phyloP scores from a whole-genome alignment of 1,140 invertebrate species.

The Centruroides sculpturatus region DNA sequence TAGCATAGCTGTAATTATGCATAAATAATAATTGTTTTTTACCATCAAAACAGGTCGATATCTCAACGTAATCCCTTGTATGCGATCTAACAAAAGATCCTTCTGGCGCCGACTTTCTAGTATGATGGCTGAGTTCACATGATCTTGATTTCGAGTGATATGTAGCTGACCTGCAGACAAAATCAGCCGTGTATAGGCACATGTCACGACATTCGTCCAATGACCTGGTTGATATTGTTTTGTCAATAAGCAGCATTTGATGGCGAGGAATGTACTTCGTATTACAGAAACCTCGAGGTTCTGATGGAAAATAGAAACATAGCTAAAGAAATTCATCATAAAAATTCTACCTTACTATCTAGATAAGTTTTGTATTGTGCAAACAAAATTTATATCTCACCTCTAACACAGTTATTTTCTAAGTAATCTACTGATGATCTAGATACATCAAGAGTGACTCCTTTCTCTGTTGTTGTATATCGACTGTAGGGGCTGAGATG shows the following conservation, averaged over 20 bases:
- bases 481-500: slow-evolving; percentile 78
- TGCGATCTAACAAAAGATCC: slow-evolving; percentile 6
- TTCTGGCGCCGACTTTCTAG: slow-evolving; percentile 6
- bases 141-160: slow-evolving; percentile 2
- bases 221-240: neutral
- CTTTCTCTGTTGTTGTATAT: slow-evolving; percentile 14
- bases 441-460: slow-evolving; percentile 6
- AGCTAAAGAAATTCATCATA: neutral
- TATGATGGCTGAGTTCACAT: slow-evolving; percentile 15
- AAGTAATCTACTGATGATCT: slow-evolving; percentile 25
- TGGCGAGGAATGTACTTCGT: slow-evolving; percentile 4
- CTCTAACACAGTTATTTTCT: slow-evolving; percentile 35
- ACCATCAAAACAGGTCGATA: slow-evolving; percentile 19
- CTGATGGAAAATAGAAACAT: neutral
- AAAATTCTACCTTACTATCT: neutral
- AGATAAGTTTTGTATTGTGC: too few species aligned
- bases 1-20: too few species aligned
- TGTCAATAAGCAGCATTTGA: slow-evolving; percentile 2
- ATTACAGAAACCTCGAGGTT: slow-evolving; percentile 14
- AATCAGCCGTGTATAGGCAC: slow-evolving; percentile 9
- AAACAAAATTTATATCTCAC: slow-evolving; percentile 14
- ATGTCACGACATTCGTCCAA: slow-evolving; percentile 9
- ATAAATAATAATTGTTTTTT: neutral
- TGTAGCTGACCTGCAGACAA: slow-evolving; percentile 13
- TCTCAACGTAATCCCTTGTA: slow-evolving; percentile 11